Evolutionary conservation across 37 sponge, comb jelly and placozoan genomes (phyloP).

Genomic region (Agelas oroides): DNA sequence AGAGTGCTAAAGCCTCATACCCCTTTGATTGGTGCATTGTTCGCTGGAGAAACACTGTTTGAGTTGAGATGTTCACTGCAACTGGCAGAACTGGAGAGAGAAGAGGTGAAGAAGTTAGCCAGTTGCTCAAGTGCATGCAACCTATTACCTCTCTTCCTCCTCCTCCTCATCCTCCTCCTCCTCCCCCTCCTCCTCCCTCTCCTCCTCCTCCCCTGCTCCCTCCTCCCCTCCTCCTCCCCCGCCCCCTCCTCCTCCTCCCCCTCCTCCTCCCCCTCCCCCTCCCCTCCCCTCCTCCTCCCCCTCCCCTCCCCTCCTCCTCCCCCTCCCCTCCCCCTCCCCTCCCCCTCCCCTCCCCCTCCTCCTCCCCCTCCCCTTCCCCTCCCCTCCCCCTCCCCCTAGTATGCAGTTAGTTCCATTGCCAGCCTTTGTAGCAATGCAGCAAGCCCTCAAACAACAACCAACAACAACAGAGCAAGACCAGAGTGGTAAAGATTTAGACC

Average conservation of each 20-base stretch:
- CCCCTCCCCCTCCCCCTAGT: not conserved
- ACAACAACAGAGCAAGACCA: not conserved
- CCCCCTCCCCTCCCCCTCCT: constrained; percentile 8
- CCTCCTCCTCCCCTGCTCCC: no score
- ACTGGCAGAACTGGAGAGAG: constrained; percentile 85
- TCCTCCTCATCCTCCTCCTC: no score
- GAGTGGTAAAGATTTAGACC: constrained; percentile 6
- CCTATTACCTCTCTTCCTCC: no score
- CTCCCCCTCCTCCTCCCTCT: no score
- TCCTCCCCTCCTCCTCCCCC: no score
- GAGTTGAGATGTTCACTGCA: constrained; percentile 91
- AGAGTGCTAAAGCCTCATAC: constrained; percentile 83
- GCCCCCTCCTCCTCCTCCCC: no score
- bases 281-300: not conserved
- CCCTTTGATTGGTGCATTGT: constrained; percentile 86
- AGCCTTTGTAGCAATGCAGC: not conserved
- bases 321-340: not conserved
- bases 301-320: not conserved
- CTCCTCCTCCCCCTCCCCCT: no score
- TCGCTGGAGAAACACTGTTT: constrained; percentile 90
- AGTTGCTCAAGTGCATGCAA: no score
- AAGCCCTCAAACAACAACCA: constrained; percentile 7
- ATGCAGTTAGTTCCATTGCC: constrained; percentile 31
- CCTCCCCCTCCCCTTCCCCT: not conserved
- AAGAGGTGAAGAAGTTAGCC: constrained; percentile 50